These are phyloP conservation scores for Hesperophylax magnus DNA, from an alignment of 1,140 invertebrate genomes.

Conservation along the genomic window DNA sequence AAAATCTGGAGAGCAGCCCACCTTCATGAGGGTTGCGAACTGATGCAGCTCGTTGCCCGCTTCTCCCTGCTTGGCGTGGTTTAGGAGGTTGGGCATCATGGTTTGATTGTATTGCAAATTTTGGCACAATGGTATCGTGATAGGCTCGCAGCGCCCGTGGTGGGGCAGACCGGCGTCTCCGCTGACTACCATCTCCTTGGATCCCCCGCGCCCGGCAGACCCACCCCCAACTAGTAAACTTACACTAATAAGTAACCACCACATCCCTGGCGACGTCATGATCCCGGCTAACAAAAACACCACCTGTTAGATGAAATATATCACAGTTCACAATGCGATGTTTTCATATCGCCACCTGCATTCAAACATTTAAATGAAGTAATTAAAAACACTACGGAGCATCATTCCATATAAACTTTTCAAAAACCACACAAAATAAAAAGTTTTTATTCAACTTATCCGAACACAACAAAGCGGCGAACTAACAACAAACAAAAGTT, in stretches of 20 bases:
- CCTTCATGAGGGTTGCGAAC: conserved; percentile 96
- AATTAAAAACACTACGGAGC: not conserved
- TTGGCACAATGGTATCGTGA: conserved; percentile 92
- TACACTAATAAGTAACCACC: conserved; percentile 14
- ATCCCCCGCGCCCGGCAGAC: conserved; percentile 8
- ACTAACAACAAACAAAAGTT: conserved; percentile 27
- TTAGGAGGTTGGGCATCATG: conserved; percentile 95
- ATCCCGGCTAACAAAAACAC: conserved; percentile 1
- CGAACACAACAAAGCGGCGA: conserved; percentile 28
- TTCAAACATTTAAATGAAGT: not conserved
- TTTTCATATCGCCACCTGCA: conserved; percentile 29
- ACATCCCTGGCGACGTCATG: conserved; percentile 22
- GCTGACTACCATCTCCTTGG: conserved; percentile 66
- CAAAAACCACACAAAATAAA: conserved; percentile 11
- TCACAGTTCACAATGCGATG: conserved; percentile 31
- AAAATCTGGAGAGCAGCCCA: conserved; percentile 94
- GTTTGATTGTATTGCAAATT: conserved; percentile 96
- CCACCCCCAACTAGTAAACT: conserved; percentile 25
- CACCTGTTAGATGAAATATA: conserved; percentile 47
- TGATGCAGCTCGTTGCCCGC: conserved; percentile 94
- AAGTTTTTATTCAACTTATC: conserved; percentile 9
- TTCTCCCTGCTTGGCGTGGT: conserved; percentile 95
- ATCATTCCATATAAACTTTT: not conserved
- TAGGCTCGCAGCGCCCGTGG: conserved; percentile 92
- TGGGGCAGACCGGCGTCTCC: conserved; percentile 76